Conservation (phyloP, 2,113 vertebrate genomes). For the Rhinoderma darwinii region DNA sequence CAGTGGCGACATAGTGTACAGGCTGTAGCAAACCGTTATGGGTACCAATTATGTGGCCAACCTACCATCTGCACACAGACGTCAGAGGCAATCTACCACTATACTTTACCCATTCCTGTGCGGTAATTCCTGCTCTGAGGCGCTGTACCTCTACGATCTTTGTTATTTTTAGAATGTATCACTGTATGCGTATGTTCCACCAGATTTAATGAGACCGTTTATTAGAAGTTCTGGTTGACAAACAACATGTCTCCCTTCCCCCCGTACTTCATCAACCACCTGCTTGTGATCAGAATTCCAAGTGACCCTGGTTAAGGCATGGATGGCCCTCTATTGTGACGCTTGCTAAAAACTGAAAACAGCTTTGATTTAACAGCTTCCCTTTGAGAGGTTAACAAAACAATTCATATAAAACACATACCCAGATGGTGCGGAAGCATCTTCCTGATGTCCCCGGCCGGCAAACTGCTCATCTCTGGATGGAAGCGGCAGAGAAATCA, state of each 20-base stretch:
- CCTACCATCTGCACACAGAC: not conserved
- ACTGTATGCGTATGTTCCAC: not conserved
- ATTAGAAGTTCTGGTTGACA: conserved; percentile 16
- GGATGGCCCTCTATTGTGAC: conserved; percentile 7
- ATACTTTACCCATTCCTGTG: not conserved
- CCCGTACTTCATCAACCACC: conserved; percentile 27
- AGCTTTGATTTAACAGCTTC: conserved; percentile 56
- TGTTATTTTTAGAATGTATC: not conserved
- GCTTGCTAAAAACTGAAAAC: conserved; percentile 31
- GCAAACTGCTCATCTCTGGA: conserved; percentile 36
- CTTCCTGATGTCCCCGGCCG: conserved; percentile 33
- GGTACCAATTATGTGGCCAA: not conserved
- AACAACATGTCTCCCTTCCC: not conserved
- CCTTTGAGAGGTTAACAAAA: conserved; percentile 54
- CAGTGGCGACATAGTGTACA: no score
- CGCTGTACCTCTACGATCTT: not conserved
- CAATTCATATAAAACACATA: conserved; percentile 51
- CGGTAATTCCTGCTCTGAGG: not conserved
- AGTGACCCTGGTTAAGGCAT: conserved; percentile 24
- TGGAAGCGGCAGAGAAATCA: conserved; percentile 30
- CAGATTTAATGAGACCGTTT: conserved; percentile 23
- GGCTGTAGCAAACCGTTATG: no score
- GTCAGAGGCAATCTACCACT: not conserved
- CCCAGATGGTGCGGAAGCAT: conserved; percentile 45
- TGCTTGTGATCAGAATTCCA: conserved; percentile 34